Evolutionary conservation across 2,888 invertebrate species (phyloP), one percentile per base, ranked within the genome.

Genomic region (Actias luna): DNA sequence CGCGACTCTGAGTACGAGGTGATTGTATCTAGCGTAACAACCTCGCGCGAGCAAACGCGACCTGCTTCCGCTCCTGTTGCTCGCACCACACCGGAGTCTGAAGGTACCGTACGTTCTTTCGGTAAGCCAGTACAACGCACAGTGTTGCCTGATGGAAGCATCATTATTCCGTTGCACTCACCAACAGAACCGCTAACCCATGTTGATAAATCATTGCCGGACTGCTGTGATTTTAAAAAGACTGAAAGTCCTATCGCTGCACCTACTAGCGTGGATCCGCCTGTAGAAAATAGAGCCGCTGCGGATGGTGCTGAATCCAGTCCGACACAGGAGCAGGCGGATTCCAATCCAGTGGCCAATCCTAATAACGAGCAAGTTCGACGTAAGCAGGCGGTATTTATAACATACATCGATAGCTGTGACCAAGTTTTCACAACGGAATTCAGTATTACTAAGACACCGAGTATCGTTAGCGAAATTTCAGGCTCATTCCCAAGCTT

Each of bases 391-490:
- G 84, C 95, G 58, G 89, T 95, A 61, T 96, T 96, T 78, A 94
- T 94, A 63, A 96, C 95, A 10, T 93, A 95, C 69, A 88, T 96
- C 57, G 95, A 95, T 35, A 95, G 95, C 75, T 93, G 94, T 76
- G 95, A 95, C 73, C 95, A 95, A 82, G 92, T 95, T 58, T 96
- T 96, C 79, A 94, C 94, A 72, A 94, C 94, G 4, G 94, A 94
- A 72, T 93, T 94, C 70, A 94, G 94, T 76, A 91, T 94, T 70
- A 94, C 94, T 0, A 94, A 94, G 77, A 94, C 94, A 5, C 94
- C 94, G 65, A 94, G 94, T 76, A 91, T 94, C 36, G 93, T 94
- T 16, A 94, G 94, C 72, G 94, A 94, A 76, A 91, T 94, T 58
- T 94, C 94, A 2, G 94, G 82, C 33, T 87, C 89, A 22, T 83